Percentiles rank a stretch among this genome's conserved stretches.
Evolutionary conservation across 2,113 vertebrate genomes (phyloP).

Genomic region (Sakesphorus luctuosus): DNA sequence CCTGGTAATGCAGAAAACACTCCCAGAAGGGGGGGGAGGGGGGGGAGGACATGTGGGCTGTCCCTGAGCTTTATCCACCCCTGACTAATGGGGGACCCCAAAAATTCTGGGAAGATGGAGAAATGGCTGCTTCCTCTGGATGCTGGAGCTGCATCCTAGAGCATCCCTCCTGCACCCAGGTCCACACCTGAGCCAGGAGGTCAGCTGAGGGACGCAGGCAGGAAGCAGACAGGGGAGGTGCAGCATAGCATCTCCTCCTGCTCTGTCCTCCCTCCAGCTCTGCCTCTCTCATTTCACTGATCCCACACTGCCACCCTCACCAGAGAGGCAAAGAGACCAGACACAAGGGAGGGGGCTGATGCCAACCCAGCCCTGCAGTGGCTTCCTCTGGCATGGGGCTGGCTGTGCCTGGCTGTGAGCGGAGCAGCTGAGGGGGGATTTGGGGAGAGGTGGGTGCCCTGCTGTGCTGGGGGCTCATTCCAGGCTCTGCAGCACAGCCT

Average conservation of each 20-base stretch:
- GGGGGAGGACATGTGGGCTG: rapidly evolving
- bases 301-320: background rate
- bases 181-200: background rate
- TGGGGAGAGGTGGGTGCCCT: background rate
- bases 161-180: background rate
- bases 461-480: background rate
- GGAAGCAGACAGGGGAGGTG: background rate
- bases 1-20: background rate
- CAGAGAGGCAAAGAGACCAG: background rate
- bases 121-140: background rate
- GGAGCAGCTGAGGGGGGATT: background rate
- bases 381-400: background rate
- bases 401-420: background rate
- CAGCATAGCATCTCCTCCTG: background rate
- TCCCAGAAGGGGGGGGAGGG: background rate
- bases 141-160: background rate
- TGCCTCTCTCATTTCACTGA: background rate
- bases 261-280: background rate
- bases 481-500: conserved; percentile 22
- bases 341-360: background rate
- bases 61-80: background rate
- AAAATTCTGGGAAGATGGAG: background rate
- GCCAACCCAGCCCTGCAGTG: background rate
- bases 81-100: background rate
- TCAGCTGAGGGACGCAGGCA: background rate